Percentiles rank a stretch among this genome's conserved stretches.
Evolutionary conservation across 2,888 invertebrate species (phyloP).

Genomic region (Sclerodermus sp.): DNA sequence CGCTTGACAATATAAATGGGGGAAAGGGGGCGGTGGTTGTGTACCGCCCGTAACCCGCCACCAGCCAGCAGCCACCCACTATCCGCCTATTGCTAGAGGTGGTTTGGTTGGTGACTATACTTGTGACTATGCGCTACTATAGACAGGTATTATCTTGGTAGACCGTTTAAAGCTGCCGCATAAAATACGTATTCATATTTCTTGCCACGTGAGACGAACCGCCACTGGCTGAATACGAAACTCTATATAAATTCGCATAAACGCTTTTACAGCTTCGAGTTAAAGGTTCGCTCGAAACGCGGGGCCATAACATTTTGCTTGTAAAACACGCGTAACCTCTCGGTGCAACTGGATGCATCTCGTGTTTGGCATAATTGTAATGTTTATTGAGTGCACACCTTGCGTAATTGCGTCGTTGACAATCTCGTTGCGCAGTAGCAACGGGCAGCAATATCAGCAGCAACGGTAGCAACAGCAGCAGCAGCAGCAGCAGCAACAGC

Average conservation of each 20-base stretch:
- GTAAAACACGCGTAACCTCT: slow-evolving; percentile 31
- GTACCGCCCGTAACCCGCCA: no score
- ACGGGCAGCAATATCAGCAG: no score
- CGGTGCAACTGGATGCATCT: slow-evolving; percentile 7
- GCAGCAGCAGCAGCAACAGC: no score
- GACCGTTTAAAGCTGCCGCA: slow-evolving; percentile 32
- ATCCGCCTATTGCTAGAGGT: no score
- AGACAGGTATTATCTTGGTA: slow-evolving; percentile 27
- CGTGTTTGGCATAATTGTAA: slow-evolving; percentile 12
- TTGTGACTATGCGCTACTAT: slow-evolving; percentile 1
- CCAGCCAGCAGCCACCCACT: no score
- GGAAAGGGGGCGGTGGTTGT: no score
- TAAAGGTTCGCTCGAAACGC: slow-evolving; percentile 29
- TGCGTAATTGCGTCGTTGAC: slow-evolving; percentile 8
- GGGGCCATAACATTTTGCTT: slow-evolving; percentile 30
- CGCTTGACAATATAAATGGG: no score
- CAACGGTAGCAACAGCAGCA: no score
- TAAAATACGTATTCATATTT: slow-evolving; percentile 28
- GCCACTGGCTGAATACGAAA: slow-evolving; percentile 27
- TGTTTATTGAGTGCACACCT: slow-evolving; percentile 8
- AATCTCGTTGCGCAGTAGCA: not conserved
- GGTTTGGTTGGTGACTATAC: no score
- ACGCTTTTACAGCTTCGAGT: slow-evolving; percentile 37
- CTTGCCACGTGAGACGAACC: slow-evolving; percentile 6
- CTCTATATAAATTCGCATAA: slow-evolving; percentile 44